These are phyloP conservation scores for Dascillus cervinus DNA, from an alignment of 2,888 invertebrate genomes.

Conservation along the genomic window DNA sequence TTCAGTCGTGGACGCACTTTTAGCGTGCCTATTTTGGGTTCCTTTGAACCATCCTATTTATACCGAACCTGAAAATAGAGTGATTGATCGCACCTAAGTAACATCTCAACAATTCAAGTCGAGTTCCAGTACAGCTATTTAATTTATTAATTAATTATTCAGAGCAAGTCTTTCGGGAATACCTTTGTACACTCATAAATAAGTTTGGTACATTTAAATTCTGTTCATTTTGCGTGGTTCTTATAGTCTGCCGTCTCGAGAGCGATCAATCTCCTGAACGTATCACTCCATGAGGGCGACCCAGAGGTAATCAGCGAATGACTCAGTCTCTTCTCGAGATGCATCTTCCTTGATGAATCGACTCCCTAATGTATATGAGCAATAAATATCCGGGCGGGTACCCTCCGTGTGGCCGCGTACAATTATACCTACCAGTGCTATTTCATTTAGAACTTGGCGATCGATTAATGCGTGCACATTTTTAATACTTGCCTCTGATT, in stretches of 20 bases:
- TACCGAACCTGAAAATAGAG: constrained; percentile 11
- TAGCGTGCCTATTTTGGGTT: too few relatives aligned
- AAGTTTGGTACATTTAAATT: too few relatives aligned
- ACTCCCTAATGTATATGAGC: constrained; percentile 37
- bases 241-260: too few relatives aligned
- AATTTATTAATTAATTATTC: constrained; percentile 8
- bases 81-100: constrained; percentile 16
- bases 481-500: constrained; percentile 31
- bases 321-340: constrained; percentile 20
- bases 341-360: constrained; percentile 31
- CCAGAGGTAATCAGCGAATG: constrained; percentile 15
- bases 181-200: too few relatives aligned
- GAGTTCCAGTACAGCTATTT: constrained; percentile 3
- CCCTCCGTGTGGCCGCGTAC: constrained; percentile 20
- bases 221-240: too few relatives aligned
- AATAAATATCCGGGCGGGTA: constrained; percentile 33
- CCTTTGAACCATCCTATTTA: constrained; percentile 11
- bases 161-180: too few relatives aligned
- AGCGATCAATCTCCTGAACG: too few relatives aligned
- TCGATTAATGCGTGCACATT: constrained; percentile 38
- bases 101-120: constrained; percentile 4
- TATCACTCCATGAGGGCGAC: too few relatives aligned
- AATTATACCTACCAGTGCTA: constrained; percentile 20
- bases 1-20: too few relatives aligned
- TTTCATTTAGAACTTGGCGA: constrained; percentile 36